These are phyloP conservation scores for Chitala chitala DNA, from an alignment of 2,113 vertebrate species.

Conservation along the genomic window DNA sequence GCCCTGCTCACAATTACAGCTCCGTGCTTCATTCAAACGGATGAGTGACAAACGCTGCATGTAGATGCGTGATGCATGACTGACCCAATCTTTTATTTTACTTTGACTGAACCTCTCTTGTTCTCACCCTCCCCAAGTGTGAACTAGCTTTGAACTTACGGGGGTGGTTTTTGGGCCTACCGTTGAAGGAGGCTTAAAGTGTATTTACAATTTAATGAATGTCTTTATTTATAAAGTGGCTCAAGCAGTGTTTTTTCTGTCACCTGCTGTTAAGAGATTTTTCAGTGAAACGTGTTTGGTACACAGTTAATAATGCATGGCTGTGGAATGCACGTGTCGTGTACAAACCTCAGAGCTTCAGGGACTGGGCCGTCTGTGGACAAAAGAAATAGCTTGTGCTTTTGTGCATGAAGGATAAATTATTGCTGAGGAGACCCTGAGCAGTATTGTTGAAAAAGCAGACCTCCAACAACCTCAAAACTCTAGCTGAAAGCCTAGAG, in stretches of 20 bases:
- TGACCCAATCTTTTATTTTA: neutral
- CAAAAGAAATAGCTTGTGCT: neutral
- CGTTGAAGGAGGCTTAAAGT: neutral
- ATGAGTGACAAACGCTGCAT: no score
- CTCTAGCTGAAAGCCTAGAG: neutral
- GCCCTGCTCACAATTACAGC: no score
- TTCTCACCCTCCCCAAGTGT: neutral
- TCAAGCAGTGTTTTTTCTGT: slow-evolving; percentile 40
- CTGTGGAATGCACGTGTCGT: slow-evolving; percentile 9
- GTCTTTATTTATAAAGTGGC: slow-evolving; percentile 41
- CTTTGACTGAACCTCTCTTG: neutral
- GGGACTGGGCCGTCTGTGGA: neutral
- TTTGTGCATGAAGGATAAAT: neutral
- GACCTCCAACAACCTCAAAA: neutral
- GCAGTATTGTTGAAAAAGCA: neutral
- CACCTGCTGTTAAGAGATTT: slow-evolving; percentile 30
- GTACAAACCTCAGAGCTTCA: neutral
- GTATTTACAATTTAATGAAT: slow-evolving; percentile 38
- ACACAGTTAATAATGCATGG: slow-evolving; percentile 49
- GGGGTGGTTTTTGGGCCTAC: slow-evolving; percentile 9
- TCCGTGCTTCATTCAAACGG: no score
- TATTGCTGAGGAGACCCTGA: neutral
- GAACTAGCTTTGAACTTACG: neutral
- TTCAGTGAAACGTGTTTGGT: slow-evolving; percentile 22
- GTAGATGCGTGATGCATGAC: no score